Base-by-base conservation (phyloP, 2,113 vertebrate species). In the Passer montanus region DNA sequence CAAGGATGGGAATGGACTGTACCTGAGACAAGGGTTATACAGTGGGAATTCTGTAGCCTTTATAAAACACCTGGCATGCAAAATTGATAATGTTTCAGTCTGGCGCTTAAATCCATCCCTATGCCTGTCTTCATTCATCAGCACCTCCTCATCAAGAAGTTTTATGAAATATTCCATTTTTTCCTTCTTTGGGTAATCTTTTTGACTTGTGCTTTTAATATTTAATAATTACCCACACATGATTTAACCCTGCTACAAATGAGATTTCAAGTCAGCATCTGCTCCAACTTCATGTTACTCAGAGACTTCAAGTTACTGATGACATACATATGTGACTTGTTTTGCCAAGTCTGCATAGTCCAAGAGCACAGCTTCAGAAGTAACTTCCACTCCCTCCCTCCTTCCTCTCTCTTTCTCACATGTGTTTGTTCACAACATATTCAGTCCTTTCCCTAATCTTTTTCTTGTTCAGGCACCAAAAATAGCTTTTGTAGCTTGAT, bases 201-300 rank as follows among this genome's bases (percentile, higher is more conserved):
- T 95, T 67, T 95, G 86, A 96, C 95, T 97, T 91, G 93, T 83
- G 90, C 78, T 95, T 97, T 96, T 97, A 95, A 95, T 95, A 97
- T 95, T 95, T 96, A 96, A 95, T 95, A 96, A 97, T 95, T 97
- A 95, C 55, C 82, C 79, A 95, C 96, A 95, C 63, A 67, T 90
- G 89, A 96, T 94, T 97, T 95, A 95, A 93, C 85, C 87, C 62
- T 82, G 81, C 89, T 95, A 87, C 91, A 91, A 95, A 97, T 95
- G 94, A 95, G 87, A 92, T 94, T 96, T 93, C 93, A 93, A 96
- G 89, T 94, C 96, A 95, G 87, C 93, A 96, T 97, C 94, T 97
- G 95, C 91, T 94, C 85, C 67, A 88, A 93, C 95, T 94, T 95
- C 89, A 41, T 55, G 87, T 87, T 93, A 91, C 82, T 93, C 74